Evolutionary conservation across 2,113 vertebrate species (phyloP), one percentile per base, ranked within the genome.

Genomic region (Cyprinodon brontotheroides): DNA sequence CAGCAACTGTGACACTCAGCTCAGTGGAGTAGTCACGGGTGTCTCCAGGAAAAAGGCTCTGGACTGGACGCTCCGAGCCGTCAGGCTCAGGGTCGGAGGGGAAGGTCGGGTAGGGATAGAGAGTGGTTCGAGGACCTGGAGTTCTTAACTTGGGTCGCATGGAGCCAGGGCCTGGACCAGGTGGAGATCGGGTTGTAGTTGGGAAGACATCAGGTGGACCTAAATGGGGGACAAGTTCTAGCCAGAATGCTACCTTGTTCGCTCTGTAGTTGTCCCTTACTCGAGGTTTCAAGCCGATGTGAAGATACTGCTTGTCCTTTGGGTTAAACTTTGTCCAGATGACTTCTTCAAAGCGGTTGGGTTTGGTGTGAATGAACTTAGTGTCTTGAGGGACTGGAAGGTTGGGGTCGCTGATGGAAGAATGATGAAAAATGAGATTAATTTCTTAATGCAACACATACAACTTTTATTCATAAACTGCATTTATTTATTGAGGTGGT

Each of bases 291-390:
- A 97, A 86, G 70, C 96, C 96, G 0, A 97, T 97, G 89, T 98
- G 96, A 22, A 98, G 95, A 82, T 98, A 97, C 90, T 97, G 96
- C 89, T 97, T 97, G 91, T 98, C 96, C 82, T 98, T 97, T 1
- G 96, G 96, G 92, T 96, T 97, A 90, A 97, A 98, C 93, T 98
- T 98, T 91, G 96, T 96, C 96, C 96, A 98, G 79, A 97, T 97
- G 73, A 97, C 96, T 86, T 98, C 97, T 88, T 97, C 97, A 11
- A 98, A 98, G 75, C 96, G 96, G 87, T 97, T 97, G 66, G 96
- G 97, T 77, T 98, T 97, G 61, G 96, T 97, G 93, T 97, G 97
- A 87, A 98, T 98, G 88, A 97, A 97, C 89, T 98, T 97, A 81
- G 96, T 98, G 93, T 98, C 96, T 78, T 98, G 97, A 3, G 96